Evolutionary conservation across 2,888 invertebrate species (phyloP).

Genomic region (Limnephilus auricula): DNA sequence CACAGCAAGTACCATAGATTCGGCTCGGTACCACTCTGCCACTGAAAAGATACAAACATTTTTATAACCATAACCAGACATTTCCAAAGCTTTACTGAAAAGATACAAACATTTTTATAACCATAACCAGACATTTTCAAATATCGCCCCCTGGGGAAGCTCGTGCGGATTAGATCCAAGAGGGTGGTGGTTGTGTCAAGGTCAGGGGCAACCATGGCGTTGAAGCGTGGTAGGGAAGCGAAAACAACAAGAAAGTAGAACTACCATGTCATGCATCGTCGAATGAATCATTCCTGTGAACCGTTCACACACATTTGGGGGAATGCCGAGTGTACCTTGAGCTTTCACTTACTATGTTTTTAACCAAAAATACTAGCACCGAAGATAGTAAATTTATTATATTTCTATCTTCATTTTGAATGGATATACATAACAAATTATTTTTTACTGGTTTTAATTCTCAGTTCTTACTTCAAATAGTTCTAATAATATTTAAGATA

Average conservation of each 20-base stretch:
- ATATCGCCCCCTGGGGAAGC: neutral
- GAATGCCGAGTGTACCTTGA: neutral
- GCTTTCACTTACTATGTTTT: too few relatives aligned
- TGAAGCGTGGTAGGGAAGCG: neutral
- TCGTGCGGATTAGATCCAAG: neutral
- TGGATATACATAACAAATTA: too few relatives aligned
- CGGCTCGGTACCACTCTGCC: conserved; percentile 77
- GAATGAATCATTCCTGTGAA: neutral
- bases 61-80: neutral
- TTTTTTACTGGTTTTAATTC: too few relatives aligned
- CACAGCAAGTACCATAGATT: conserved; percentile 76
- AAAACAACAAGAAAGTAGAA: neutral
- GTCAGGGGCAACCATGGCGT: neutral
- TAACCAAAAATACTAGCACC: too few relatives aligned
- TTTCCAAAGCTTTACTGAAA: conserved; percentile 74
- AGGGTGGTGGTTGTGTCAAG: neutral
- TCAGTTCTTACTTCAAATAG: too few relatives aligned
- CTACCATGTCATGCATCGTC: neutral
- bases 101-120: conserved; percentile 37
- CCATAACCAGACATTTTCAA: neutral
- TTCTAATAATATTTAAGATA: neutral
- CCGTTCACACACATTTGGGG: neutral
- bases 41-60: conserved; percentile 73
- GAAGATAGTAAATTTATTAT: too few relatives aligned
- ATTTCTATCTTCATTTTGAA: too few relatives aligned